A percentile compares a stretch with the other conserved stretches of the same genome.
phyloP scores from a whole-genome alignment of 2,888 invertebrate genomes.

The Drosophila histrio region DNA sequence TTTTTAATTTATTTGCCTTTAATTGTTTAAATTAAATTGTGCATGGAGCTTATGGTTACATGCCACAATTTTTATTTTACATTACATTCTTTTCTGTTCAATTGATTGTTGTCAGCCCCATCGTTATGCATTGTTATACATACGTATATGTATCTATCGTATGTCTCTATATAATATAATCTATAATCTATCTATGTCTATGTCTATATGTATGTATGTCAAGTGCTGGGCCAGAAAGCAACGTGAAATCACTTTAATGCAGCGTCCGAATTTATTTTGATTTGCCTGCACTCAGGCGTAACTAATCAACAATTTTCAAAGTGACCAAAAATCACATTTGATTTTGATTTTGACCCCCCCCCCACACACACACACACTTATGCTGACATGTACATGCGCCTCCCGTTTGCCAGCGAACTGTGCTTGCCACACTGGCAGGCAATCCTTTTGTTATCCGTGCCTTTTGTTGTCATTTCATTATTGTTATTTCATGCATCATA shows the following conservation, averaged over 20 bases:
- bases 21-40: conserved; percentile 75
- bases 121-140: background rate
- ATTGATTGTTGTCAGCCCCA: conserved; percentile 26
- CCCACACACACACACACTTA: no score
- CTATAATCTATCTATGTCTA: conserved; percentile 8
- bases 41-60: conserved; percentile 57
- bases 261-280: conserved; percentile 27
- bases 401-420: background rate
- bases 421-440: conserved; percentile 12
- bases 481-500: conserved; percentile 79
- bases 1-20: conserved; percentile 76
- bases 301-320: conserved; percentile 79
- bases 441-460: conserved; percentile 73
- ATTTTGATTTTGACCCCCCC: conserved; percentile 47
- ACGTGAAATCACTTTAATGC: conserved; percentile 52
- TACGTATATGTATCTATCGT: no score
- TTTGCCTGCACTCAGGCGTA: conserved; percentile 64
- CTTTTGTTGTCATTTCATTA: conserved; percentile 79
- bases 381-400: conserved; percentile 41
- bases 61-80: conserved; percentile 33
- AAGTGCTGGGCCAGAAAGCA: conserved; percentile 26
- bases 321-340: conserved; percentile 76
- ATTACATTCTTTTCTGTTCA: conserved; percentile 8
- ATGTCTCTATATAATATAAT: no score
- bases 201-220: no score